phyloP scores from a whole-genome alignment of 2,113 vertebrate species.

The Sturnira hondurensis region DNA sequence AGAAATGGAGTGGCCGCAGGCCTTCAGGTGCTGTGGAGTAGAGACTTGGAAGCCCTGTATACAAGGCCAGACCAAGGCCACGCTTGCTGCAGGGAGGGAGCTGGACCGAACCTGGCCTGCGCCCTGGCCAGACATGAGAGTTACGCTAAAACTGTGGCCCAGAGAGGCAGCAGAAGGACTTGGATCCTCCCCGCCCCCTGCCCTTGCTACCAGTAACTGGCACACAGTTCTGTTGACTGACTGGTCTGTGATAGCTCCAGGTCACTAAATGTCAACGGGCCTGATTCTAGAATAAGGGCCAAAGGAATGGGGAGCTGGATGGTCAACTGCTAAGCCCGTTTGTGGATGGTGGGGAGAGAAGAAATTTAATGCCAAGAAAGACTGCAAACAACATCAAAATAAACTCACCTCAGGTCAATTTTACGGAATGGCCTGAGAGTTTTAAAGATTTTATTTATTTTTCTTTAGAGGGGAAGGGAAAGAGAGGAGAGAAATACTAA shows the following conservation, averaged over 20 bases:
- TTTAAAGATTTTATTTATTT: too few relatives aligned
- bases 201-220: neutral
- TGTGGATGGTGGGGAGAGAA: neutral
- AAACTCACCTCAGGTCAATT: neutral
- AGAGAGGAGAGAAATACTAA: too few relatives aligned
- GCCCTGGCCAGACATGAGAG: rapidly evolving
- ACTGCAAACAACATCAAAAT: neutral
- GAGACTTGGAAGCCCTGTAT: neutral
- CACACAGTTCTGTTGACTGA: neutral
- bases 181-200: neutral
- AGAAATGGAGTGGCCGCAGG: neutral
- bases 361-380: neutral
- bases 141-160: neutral
- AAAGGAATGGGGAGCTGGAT: neutral
- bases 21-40: neutral
- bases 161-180: neutral
- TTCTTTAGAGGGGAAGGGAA: too few relatives aligned
- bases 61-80: neutral
- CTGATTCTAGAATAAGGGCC: neutral
- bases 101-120: neutral
- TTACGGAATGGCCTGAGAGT: neutral
- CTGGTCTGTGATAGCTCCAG: neutral
- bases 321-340: neutral
- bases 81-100: too few relatives aligned
- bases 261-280: neutral